These are phyloP conservation scores for Neocrepidodera transversa DNA, from an alignment of 2,888 invertebrate species.

Conservation along the genomic window DNA sequence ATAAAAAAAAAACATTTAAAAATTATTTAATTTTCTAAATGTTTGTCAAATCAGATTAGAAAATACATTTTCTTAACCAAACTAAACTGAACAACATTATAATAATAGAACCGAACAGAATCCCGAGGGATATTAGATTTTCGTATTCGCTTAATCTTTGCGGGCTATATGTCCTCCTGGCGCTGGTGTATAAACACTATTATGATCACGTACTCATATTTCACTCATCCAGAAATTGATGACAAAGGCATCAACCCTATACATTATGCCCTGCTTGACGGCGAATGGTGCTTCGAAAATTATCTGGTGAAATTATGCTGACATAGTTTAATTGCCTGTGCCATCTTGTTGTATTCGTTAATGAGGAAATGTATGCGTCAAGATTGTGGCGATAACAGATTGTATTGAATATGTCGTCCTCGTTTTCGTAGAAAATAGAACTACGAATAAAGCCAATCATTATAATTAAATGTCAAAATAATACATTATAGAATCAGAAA, in stretches of 20 bases:
- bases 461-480: too few relatives aligned
- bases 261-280: constrained; percentile 18
- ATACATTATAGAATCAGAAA: too few relatives aligned
- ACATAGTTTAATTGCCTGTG: constrained; percentile 27
- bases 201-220: constrained; percentile 25
- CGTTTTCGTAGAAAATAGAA: too few relatives aligned
- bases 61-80: too few relatives aligned
- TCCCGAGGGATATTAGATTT: constrained; percentile 7
- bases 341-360: constrained; percentile 15
- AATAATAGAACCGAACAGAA: neutral
- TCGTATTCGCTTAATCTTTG: constrained; percentile 13
- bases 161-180: neutral
- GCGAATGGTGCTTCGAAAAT: constrained; percentile 20
- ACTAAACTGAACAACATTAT: too few relatives aligned
- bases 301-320: constrained; percentile 25
- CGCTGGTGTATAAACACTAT: constrained; percentile 17
- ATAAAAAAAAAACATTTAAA: too few relatives aligned
- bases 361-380: constrained; percentile 19
- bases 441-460: too few relatives aligned
- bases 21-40: too few relatives aligned
- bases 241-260: constrained; percentile 11
- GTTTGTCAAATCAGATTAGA: too few relatives aligned
- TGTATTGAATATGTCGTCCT: constrained; percentile 2
- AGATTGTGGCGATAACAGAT: constrained; percentile 12
- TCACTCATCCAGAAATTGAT: constrained; percentile 24